Evolutionary conservation across 2,888 invertebrate species (phyloP), one percentile per base, ranked within the genome.

Genomic region (Troides oblongomaculatus): DNA sequence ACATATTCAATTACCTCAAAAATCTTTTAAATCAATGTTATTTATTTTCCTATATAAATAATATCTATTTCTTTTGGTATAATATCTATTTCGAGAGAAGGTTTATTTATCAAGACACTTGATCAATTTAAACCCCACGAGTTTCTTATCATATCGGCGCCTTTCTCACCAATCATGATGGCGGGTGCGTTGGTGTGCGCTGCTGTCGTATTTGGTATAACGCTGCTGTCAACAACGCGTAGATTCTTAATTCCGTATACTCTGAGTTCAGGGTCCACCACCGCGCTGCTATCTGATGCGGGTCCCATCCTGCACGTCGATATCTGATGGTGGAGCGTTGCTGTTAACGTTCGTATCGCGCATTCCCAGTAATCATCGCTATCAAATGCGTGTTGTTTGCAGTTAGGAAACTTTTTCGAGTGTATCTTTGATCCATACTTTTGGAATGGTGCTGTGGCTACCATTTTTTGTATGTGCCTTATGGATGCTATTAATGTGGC

Each of bases 161-260:
- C 95, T 76, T 95, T 96, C 84, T 96, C 96, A 0, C 94, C 96
- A 46, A 96, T 94, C 95, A 96, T 95, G 58, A 95, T 94, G 0
- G 95, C 94, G 5, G 95, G 94, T 0, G 95, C 95, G 67, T 94
- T 94, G 0, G 95, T 95, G 81, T 96, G 95, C 0, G 94, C 94
- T 12, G 94, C 94, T 60, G 94, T 93, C 10, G 95, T 93, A 65
- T 92, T 87, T 1, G 96, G 96, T 81, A 96, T 95, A 25, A 96
- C 89, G 72, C 95, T 95, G 39, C 95, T 94, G 78, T 96, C 96
- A 6, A 94, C 94, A 0, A 96, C 95, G 71, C 96, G 86, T 39
- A 96, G 83, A 68, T 93, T 93, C 23, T 85, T 81, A 7, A 96
- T 84, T 0, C 95, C 95, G 71, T 94, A 89, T 7, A 95, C 94